Evolutionary conservation across 2,797 vertebrate genomes (phyloP).

Genomic region (Rhinophrynus dorsalis): DNA sequence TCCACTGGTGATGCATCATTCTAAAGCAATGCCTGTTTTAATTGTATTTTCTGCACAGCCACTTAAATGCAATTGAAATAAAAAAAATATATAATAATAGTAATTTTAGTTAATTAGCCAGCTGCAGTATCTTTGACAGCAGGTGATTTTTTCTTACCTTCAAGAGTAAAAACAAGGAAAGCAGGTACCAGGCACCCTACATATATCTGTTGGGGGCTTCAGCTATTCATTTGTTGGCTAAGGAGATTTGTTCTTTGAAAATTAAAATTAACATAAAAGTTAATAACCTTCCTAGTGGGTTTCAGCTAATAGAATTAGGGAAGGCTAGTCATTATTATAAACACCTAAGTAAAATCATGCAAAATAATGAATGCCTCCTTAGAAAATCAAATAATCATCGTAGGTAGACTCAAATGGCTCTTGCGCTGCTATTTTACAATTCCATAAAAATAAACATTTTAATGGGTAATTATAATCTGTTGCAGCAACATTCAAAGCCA

Average conservation of each 20-base stretch:
- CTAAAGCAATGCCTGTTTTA: background rate
- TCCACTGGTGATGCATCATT: background rate
- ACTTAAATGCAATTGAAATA: conserved; percentile 30
- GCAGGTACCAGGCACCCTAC: conserved; percentile 40
- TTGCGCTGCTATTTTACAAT: conserved; percentile 39
- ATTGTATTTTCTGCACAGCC: conserved; percentile 45
- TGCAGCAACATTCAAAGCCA: conserved; percentile 33
- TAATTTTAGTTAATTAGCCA: conserved; percentile 28
- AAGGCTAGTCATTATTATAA: conserved; percentile 49
- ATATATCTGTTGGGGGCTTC: conserved; percentile 35
- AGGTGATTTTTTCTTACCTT: conserved; percentile 42
- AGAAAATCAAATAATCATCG: conserved; percentile 49
- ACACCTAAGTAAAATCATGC: conserved; percentile 47
- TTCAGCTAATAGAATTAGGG: conserved; percentile 55
- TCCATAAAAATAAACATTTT: conserved; percentile 46
- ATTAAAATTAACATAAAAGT: conserved; percentile 58
- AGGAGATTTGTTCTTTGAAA: conserved; percentile 54
- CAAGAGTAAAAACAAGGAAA: conserved; percentile 47
- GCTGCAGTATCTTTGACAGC: conserved; percentile 44
- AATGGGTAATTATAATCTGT: conserved; percentile 50
- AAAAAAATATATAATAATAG: conserved; percentile 37
- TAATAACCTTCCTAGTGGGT: conserved; percentile 55
- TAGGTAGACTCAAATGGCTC: conserved; percentile 37
- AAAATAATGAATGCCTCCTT: conserved; percentile 47
- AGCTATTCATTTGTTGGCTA: conserved; percentile 53